Evolutionary conservation across 2,113 vertebrate genomes (phyloP), one percentile per base, ranked within the genome.

Genomic region (Podarcis muralis): DNA sequence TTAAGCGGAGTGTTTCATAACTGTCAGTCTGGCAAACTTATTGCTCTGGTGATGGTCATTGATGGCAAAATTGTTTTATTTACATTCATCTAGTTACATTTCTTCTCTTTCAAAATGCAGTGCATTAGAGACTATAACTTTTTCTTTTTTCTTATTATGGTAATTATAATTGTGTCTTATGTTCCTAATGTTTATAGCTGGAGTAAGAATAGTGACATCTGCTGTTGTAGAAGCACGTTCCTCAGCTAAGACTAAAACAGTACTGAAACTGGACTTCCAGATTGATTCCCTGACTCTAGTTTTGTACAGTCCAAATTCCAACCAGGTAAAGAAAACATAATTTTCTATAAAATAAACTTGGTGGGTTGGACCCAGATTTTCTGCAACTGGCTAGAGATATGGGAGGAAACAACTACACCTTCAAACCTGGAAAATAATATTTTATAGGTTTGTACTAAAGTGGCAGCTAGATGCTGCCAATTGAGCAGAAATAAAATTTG

Each of bases 241-340:
- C 89, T 95, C 78, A 75, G 71, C 87, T 88, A 98, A 97, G 94
- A 93, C 98, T 91, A 99, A 97, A 96, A 99, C 90, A 57, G 98
- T 97, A 0, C 93, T 99, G 30, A 99, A 98, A 87, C 86, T 99
- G 77, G 97, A 98, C 94, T 99, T 99, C 93, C 97, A 94, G 95
- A 99, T 99, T 1, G 98, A 99, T 93, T 98, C 98, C 84, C 96
- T 99, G 96, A 98, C 98, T 4, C 96, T 99, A 92, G 93, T 97
- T 37, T 93, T 99, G 15, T 99, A 98, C 86, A 98, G 97, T 93
- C 94, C 98, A 35, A 95, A 93, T 89, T 96, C 91, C 84, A 97
- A 96, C 81, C 95, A 97, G 97, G 98, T 99, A 96, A 93, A 88
- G 68, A 86, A 32, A 32, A 65, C 59, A 89, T 87, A 57, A 16